These are phyloP conservation scores for Poeciliopsis occidentalis DNA, from an alignment of 2,113 vertebrate genomes.

Conservation along the genomic window DNA sequence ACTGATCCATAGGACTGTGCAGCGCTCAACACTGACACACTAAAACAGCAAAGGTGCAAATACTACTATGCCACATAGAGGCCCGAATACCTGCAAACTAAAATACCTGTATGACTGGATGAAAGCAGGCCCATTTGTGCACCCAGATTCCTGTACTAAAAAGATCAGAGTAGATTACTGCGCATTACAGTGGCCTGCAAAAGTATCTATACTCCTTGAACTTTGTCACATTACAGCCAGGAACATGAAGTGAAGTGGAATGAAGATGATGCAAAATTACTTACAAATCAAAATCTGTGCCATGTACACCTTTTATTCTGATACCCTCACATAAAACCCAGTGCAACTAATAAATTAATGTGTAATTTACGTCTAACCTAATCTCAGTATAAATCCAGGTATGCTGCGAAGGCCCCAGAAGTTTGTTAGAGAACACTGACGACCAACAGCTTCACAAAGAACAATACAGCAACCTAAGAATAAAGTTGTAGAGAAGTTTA, in stretches of 20 bases:
- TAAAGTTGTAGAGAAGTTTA: background rate
- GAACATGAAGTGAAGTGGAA: background rate
- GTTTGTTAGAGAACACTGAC: background rate
- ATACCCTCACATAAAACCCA: background rate
- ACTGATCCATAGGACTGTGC: constrained; percentile 74
- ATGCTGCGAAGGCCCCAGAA: background rate
- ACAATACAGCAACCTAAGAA: background rate
- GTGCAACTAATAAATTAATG: background rate
- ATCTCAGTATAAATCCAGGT: background rate
- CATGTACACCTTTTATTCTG: background rate
- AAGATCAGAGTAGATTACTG: constrained; percentile 56
- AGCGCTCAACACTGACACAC: constrained; percentile 69
- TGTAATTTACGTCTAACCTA: background rate
- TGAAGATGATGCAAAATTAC: background rate
- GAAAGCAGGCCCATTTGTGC: constrained; percentile 50
- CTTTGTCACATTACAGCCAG: background rate
- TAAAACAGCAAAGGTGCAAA: constrained; percentile 72
- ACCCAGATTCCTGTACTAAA: constrained; percentile 51
- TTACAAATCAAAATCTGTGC: background rate
- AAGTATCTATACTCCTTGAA: background rate
- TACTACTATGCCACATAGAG: constrained; percentile 66
- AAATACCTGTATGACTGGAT: constrained; percentile 69
- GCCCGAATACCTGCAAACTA: constrained; percentile 64
- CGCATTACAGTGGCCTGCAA: constrained; percentile 3
- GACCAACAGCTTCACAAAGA: background rate